Percentiles rank a stretch among this genome's conserved stretches.
These are phyloP conservation scores for Tenthredo mesomela DNA, from an alignment of 2,888 invertebrate genomes.

Conservation along the genomic window DNA sequence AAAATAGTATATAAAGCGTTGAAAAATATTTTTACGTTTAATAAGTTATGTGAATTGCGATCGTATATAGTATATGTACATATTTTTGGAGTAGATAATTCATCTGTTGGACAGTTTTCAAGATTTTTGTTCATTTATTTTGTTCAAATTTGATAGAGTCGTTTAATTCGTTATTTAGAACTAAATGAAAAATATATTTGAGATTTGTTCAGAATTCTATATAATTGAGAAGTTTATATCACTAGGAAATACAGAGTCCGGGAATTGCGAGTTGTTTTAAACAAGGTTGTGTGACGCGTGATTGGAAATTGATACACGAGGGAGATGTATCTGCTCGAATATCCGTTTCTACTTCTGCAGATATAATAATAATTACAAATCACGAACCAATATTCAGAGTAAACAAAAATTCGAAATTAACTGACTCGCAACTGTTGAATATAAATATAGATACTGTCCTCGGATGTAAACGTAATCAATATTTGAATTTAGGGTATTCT, in stretches of 20 bases:
- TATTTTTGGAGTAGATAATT: not conserved
- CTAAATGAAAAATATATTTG: not conserved
- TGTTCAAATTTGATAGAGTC: too few relatives aligned
- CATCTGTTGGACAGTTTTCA: not conserved
- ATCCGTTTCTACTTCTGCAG: conserved; percentile 7
- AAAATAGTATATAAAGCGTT: not conserved
- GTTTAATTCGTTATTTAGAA: not conserved
- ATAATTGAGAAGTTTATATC: not conserved
- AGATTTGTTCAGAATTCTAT: not conserved
- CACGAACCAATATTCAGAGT: conserved; percentile 17
- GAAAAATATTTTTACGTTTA: not conserved
- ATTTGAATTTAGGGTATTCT: not conserved
- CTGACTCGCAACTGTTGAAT: not conserved
- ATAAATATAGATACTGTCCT: not conserved
- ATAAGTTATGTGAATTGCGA: not conserved
- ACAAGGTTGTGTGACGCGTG: not conserved
- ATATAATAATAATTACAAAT: conserved; percentile 9
- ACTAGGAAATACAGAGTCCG: not conserved
- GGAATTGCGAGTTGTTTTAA: conserved; percentile 1
- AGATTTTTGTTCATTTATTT: not conserved
- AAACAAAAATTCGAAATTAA: conserved; percentile 24
- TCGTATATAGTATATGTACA: too few relatives aligned
- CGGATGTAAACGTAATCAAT: not conserved
- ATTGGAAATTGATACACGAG: conserved; percentile 30
- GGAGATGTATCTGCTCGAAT: not conserved